Percentiles rank a stretch among this genome's conserved stretches.
These are phyloP conservation scores for Ptilonorhynchus violaceus DNA, from an alignment of 2,113 vertebrate genomes.

Conservation along the genomic window DNA sequence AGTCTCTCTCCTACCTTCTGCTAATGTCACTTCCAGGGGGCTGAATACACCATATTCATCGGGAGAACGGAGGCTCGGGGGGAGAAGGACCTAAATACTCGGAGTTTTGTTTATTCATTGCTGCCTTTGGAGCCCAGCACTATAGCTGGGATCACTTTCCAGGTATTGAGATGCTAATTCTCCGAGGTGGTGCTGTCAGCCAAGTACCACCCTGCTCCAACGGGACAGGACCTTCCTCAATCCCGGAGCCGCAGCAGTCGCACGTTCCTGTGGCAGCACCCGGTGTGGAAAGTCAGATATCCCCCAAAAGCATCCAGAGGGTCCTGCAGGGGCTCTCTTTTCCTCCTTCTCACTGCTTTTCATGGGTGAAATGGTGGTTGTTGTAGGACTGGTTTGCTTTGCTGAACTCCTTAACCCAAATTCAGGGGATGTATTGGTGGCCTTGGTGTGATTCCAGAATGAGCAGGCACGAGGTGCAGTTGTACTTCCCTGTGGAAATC, in stretches of 20 bases:
- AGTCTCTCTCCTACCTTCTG: conserved; percentile 55
- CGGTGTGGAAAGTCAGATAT: neutral
- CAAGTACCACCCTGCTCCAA: conserved; percentile 34
- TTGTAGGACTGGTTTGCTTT: neutral
- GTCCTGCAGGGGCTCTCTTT: neutral
- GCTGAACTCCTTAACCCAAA: neutral
- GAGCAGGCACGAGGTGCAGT: neutral
- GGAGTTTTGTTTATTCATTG: conserved; percentile 55
- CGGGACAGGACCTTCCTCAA: conserved; percentile 37
- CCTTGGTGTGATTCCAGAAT: neutral
- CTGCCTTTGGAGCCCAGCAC: conserved; percentile 43
- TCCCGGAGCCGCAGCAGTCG: neutral
- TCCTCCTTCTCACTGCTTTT: neutral
- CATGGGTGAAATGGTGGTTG: neutral
- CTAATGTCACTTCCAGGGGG: conserved; percentile 71
- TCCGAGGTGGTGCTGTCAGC: neutral
- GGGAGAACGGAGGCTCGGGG: conserved; percentile 31
- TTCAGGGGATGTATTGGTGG: neutral
- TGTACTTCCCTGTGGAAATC: neutral
- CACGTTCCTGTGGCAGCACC: conserved; percentile 41
- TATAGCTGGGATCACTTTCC: conserved; percentile 49
- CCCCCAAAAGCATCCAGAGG: neutral
- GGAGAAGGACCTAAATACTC: conserved; percentile 56
- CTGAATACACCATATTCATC: conserved; percentile 70
- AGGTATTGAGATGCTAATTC: conserved; percentile 76